Percentiles rank a stretch among this genome's conserved stretches.
phyloP scores from a whole-genome alignment of 2,888 invertebrate species.

The Rhingia rostrata region DNA sequence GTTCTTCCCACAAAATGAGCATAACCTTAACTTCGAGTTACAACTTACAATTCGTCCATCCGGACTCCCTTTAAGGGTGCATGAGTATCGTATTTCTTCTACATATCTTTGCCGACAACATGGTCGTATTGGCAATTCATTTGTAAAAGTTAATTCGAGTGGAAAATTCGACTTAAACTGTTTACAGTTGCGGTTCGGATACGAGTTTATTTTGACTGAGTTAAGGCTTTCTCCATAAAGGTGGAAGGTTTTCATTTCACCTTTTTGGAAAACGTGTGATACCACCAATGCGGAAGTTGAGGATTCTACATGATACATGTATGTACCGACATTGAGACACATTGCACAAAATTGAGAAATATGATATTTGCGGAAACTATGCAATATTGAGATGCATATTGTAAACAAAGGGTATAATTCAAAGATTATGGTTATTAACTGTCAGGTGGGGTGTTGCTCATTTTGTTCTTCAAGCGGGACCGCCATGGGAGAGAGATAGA shows the following conservation, averaged over 20 bases:
- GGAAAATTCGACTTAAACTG: slow-evolving; percentile 58
- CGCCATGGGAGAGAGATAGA: background rate
- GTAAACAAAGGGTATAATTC: slow-evolving; percentile 7
- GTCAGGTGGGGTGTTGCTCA: slow-evolving; percentile 36
- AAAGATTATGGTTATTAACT: slow-evolving; percentile 31
- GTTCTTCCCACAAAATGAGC: slow-evolving; percentile 54
- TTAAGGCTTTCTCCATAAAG: slow-evolving; percentile 1
- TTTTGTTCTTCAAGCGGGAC: slow-evolving; percentile 4
- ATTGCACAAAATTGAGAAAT: slow-evolving; percentile 22
- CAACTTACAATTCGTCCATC: slow-evolving; percentile 28
- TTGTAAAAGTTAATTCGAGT: slow-evolving; percentile 45
- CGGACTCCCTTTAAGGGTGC: background rate
- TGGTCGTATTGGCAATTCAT: slow-evolving; percentile 17
- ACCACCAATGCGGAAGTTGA: slow-evolving; percentile 47
- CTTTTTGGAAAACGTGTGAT: slow-evolving; percentile 11
- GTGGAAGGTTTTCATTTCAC: background rate
- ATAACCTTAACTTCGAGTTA: background rate
- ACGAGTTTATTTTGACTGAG: background rate
- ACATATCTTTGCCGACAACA: slow-evolving; percentile 9
- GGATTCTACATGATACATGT: too few relatives aligned
- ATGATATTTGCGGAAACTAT: slow-evolving; percentile 37
- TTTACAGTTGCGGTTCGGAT: slow-evolving; percentile 22
- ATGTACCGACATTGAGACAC: too few relatives aligned
- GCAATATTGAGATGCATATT: slow-evolving; percentile 5
- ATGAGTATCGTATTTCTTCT: slow-evolving; percentile 53